phyloP scores from a whole-genome alignment of 1,140 invertebrate species.

The Helicoverpa zea region DNA sequence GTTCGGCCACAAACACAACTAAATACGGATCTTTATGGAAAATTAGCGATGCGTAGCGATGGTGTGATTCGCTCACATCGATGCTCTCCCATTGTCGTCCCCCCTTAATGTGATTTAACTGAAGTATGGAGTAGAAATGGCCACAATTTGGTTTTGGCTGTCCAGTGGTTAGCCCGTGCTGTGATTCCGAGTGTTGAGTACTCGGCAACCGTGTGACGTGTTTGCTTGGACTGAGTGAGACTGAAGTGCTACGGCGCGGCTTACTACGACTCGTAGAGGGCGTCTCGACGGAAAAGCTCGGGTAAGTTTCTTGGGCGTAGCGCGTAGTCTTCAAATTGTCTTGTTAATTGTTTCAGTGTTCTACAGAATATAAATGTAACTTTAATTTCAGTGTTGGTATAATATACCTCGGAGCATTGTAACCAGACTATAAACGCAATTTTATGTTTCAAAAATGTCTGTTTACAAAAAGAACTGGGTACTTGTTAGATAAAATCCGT shows the following conservation, averaged over 20 bases:
- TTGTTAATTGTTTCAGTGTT: background rate
- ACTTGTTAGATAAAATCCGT: too few relatives aligned
- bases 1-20: conserved; percentile 70
- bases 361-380: background rate
- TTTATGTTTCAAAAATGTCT: background rate
- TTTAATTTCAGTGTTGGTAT: background rate
- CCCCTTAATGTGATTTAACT: conserved; percentile 84
- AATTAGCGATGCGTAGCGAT: conserved; percentile 80
- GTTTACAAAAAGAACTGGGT: background rate
- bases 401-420: background rate
- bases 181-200: conserved; percentile 57
- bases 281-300: conserved; percentile 63
- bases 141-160: conserved; percentile 80
- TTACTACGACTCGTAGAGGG: conserved; percentile 65
- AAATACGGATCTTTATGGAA: conserved; percentile 73
- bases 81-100: conserved; percentile 82
- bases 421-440: background rate
- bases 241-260: conserved; percentile 63
- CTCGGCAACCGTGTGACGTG: conserved; percentile 59
- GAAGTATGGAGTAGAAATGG: conserved; percentile 82
- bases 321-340: background rate
- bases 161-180: conserved; percentile 72
- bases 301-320: conserved; percentile 64
- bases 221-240: conserved; percentile 57
- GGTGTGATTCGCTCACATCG: conserved; percentile 84